Conservation (phyloP, 2,113 vertebrate genomes). For the Scolopax mira region DNA sequence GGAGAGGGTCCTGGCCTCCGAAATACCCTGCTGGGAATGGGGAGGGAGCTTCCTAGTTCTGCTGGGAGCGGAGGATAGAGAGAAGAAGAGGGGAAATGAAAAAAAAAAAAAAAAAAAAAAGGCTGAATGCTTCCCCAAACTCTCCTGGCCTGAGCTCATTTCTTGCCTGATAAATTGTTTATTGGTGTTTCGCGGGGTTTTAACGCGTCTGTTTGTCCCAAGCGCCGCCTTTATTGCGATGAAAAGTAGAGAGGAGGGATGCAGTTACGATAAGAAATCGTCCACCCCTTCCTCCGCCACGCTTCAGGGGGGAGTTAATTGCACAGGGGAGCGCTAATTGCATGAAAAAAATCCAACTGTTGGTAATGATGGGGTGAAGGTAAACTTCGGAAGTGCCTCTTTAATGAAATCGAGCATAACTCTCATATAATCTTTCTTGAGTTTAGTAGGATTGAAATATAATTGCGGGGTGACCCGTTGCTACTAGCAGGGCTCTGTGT, state of each 20-base stretch:
- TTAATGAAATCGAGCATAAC: neutral
- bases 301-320: conserved; percentile 56
- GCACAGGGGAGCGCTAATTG: conserved; percentile 74
- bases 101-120: too few relatives aligned
- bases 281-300: conserved; percentile 47
- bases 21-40: neutral
- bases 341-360: conserved; percentile 71
- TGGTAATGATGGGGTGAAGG: neutral
- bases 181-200: conserved; percentile 52
- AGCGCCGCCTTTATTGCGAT: conserved; percentile 70
- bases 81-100: neutral
- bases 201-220: conserved; percentile 54
- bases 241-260: conserved; percentile 77
- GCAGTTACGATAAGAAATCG: conserved; percentile 74
- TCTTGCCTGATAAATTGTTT: conserved; percentile 70
- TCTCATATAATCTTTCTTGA: neutral
- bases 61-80: neutral
- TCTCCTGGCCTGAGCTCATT: conserved; percentile 27
- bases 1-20: neutral
- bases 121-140: neutral
- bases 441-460: neutral
- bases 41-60: neutral
- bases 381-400: conserved; percentile 38
- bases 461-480: neutral
- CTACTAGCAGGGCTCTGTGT: neutral